These are phyloP conservation scores for Mola mola DNA, from an alignment of 2,113 vertebrate genomes.

Conservation along the genomic window DNA sequence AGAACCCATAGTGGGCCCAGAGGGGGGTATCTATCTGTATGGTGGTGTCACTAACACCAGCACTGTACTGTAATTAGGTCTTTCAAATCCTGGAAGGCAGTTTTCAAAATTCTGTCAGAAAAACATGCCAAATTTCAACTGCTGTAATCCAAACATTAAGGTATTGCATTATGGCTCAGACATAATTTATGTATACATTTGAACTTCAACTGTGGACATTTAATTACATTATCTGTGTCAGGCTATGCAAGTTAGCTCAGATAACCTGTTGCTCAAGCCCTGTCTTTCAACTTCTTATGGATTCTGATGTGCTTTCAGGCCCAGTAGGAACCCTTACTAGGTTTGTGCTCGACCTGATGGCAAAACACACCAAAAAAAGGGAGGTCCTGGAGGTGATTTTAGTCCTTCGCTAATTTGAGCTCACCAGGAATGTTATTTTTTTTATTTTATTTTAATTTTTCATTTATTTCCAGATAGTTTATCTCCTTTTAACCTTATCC, in stretches of 20 bases:
- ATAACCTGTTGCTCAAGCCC: neutral
- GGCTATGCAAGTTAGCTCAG: constrained; percentile 1
- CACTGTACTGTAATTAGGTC: neutral
- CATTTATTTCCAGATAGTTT: too few species aligned
- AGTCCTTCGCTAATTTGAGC: too few species aligned
- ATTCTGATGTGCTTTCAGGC: neutral
- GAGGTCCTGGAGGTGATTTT: too few species aligned
- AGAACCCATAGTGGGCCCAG: neutral
- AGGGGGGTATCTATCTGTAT: neutral
- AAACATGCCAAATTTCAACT: neutral
- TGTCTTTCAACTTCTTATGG: neutral
- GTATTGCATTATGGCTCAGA: neutral
- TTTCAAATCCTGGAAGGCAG: neutral
- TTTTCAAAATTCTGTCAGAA: neutral
- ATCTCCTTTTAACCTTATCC: too few species aligned
- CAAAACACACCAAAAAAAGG: too few species aligned
- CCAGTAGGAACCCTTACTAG: neutral
- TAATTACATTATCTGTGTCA: neutral
- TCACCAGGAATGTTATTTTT: too few species aligned
- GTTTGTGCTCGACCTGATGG: too few species aligned
- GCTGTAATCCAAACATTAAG: neutral
- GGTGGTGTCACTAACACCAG: neutral
- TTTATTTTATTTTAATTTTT: too few species aligned
- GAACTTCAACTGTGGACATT: neutral
- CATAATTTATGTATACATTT: neutral